A percentile compares a stretch with the other conserved stretches of the same genome.
These are phyloP conservation scores for Tinea trinotella DNA, from an alignment of 2,888 invertebrate species.

Conservation along the genomic window DNA sequence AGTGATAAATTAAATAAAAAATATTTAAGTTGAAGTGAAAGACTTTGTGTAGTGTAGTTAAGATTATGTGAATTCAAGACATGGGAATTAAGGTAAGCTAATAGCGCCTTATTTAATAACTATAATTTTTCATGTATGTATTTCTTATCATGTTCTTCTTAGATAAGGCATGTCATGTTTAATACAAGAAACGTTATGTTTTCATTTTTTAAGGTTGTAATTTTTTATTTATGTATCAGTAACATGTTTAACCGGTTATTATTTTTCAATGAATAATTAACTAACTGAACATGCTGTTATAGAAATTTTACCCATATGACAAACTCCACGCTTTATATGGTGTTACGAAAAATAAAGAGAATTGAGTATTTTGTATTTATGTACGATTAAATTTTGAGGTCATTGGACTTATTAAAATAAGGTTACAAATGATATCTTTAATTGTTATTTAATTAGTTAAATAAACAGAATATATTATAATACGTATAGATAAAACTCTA, in stretches of 20 bases:
- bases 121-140: background rate
- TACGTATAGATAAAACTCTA: constrained; percentile 10
- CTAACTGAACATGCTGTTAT: background rate
- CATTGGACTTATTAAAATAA: background rate
- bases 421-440: background rate
- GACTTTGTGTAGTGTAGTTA: background rate
- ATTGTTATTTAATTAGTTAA: background rate
- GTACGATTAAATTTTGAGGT: background rate
- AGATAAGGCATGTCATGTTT: constrained; percentile 13
- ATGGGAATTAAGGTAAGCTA: constrained; percentile 2
- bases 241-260: constrained; percentile 11
- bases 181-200: constrained; percentile 16
- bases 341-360: background rate
- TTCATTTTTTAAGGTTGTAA: constrained; percentile 6
- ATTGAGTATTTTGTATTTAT: background rate
- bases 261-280: constrained; percentile 2
- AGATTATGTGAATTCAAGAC: background rate
- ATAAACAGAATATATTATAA: background rate
- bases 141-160: constrained; percentile 10
- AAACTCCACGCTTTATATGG: background rate
- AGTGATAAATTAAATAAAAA: background rate
- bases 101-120: background rate
- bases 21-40: background rate
- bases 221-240: constrained; percentile 15
- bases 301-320: background rate